Percentiles rank a stretch among this genome's conserved stretches.
Conservation (phyloP, 2,888 invertebrate genomes). For the Sepioteuthis lessoniana region DNA sequence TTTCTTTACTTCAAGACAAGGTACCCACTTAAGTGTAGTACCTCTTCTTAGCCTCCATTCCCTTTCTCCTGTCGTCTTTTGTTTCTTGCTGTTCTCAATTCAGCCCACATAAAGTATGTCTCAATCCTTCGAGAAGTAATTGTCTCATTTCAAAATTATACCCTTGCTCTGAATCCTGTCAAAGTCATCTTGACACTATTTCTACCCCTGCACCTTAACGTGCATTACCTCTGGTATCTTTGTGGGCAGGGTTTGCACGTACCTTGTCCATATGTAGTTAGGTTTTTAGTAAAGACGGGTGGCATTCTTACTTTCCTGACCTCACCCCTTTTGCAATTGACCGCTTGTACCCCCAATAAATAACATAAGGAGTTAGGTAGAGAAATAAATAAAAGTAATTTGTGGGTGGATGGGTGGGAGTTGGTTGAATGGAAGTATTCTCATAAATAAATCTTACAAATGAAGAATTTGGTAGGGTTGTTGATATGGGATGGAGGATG, state of each 20-base stretch:
- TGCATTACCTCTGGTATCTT: neutral
- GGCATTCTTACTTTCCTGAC: neutral
- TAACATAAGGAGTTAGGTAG: neutral
- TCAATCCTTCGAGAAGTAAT: slow-evolving; percentile 33
- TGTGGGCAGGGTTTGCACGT: neutral
- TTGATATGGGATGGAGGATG: neutral
- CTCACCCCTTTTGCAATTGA: neutral
- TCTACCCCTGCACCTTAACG: neutral
- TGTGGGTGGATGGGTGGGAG: neutral
- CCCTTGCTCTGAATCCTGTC: neutral
- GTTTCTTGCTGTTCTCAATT: neutral
- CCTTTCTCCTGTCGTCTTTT: neutral
- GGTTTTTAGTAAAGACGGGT: neutral
- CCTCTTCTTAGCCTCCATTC: neutral
- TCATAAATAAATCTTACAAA: neutral
- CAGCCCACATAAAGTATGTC: neutral
- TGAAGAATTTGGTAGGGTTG: neutral
- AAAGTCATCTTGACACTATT: neutral
- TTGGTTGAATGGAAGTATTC: neutral
- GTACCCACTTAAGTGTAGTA: neutral
- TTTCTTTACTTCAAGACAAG: neutral
- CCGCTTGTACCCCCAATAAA: slow-evolving; percentile 15
- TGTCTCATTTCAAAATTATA: slow-evolving; percentile 33
- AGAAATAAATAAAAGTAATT: slow-evolving; percentile 20
- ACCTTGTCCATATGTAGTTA: neutral